Base-by-base conservation (phyloP, 1,140 invertebrate genomes). In the Caenorhabditis tropicalis region DNA sequence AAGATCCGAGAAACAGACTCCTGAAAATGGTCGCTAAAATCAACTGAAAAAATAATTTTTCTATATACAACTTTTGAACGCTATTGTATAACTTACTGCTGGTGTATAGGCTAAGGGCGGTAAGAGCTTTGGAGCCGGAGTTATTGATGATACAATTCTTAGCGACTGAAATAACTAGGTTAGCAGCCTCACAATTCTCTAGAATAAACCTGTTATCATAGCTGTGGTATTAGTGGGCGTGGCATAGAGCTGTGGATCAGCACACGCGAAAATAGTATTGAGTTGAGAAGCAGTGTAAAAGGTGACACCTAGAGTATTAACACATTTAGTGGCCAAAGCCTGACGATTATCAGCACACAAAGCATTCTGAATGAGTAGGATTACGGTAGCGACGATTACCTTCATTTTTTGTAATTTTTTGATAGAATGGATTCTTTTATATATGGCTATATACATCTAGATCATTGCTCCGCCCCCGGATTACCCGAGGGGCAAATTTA, bases 81-180 rank as follows among this genome's bases (percentile, higher is more conserved):
- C n/a, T n/a, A n/a, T n/a, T n/a, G n/a, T n/a, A n/a, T 16, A 65
- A 36, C 58, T 65, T 65, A 65, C 58, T 74, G 15, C 24, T 74
- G 6, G 65, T 24, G 21, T 74, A 74, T n/a, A 74, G 24, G 33
- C 36, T 46, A 2, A 74, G 36, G 19, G 65, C 65, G 9, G 65
- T 21, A 10, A 74, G 19, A 10, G 65, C 65, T 74, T 74, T 74
- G 3, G 65, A 46, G 4, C 65, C 65, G 0, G 65, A 74, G 36
- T 74, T 74, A 21, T 74, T 74, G 65, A 74, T 74, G 29, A 74
- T 74, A 15, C 65, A 74, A 36, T 74, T 21, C 21, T 74, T 74
- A 3, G 36, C 65, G 24, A 74, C 65, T 74, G 33, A 24, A 74
- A 74, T 5, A 43, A 24, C 1, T 10, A n/a, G n/a, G n/a, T 16